phyloP scores from a whole-genome alignment of 2,888 invertebrate genomes.

The Callimorpha dominula region DNA sequence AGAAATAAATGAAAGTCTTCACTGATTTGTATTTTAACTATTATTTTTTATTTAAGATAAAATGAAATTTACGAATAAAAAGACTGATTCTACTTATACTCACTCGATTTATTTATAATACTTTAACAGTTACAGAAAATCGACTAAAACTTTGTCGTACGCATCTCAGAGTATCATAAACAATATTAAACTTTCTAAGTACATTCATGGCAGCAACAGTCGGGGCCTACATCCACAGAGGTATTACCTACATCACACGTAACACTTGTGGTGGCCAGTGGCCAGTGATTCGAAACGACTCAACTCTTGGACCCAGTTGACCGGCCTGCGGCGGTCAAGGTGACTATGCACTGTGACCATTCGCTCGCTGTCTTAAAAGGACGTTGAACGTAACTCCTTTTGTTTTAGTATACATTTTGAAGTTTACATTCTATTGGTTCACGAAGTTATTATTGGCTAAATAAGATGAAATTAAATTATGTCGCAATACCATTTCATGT shows the following conservation, averaged over 20 bases:
- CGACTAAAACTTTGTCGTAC: background rate
- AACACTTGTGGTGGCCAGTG: slow-evolving; percentile 56
- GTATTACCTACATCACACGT: slow-evolving; percentile 42
- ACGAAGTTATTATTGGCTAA: background rate
- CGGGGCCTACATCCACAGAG: slow-evolving; percentile 10
- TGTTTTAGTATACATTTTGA: slow-evolving; percentile 30
- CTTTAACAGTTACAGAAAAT: background rate
- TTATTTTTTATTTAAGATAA: no score
- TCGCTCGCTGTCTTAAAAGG: slow-evolving; percentile 43
- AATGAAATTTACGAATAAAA: no score
- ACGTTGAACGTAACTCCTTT: slow-evolving; percentile 44
- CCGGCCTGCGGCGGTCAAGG: slow-evolving; percentile 67
- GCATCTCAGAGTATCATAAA: slow-evolving; percentile 3
- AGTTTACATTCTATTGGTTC: background rate
- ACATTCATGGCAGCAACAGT: background rate
- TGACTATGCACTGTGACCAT: slow-evolving; percentile 62
- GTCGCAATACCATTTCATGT: background rate
- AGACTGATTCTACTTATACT: background rate
- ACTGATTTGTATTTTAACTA: no score
- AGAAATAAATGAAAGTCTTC: no score
- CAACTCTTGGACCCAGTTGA: slow-evolving; percentile 50
- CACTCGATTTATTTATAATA: background rate
- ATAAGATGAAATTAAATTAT: background rate
- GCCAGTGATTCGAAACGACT: slow-evolving; percentile 56
- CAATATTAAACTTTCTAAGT: slow-evolving; percentile 39